Evolutionary conservation across 2,888 invertebrate species (phyloP), one percentile per base, ranked within the genome.

Genomic region (Falcaria lacertinaria): DNA sequence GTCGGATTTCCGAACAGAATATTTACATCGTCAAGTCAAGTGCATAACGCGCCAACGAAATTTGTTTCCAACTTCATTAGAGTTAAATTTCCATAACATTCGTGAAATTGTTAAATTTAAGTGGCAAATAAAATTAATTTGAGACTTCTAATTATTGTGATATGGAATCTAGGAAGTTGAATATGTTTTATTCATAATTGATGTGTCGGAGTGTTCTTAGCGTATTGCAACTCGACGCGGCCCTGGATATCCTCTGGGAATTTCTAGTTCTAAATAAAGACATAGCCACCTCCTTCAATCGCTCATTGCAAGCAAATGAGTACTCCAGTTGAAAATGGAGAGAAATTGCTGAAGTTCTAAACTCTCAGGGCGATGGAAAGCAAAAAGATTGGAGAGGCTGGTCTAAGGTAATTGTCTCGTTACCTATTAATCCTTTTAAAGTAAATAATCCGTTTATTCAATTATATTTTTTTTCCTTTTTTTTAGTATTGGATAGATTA

Each of bases 261-360:
- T 36, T 35, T 37, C 15, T 36, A 33, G 33, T 36, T 33, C 17
- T 33, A 6, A 25, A 42, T 32, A 42, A 16, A 37, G 19, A 36
- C 11, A 42, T 42, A 11, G 36, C 36, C 15, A 33, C n/a, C n/a
- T 35, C 42, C 13, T 33, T n/a, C 15, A 36, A 42, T 33, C 42
- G 36, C 17, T 32, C 36, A 4, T 14, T 36, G 7, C 33, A 37
- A 13, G 35, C 42, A n/a, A 42, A 37, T 14, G 36, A 36, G 6
- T 42, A 42, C 4, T n/a, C 42, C 1, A n/a, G 33, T 19, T 2
- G 15, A 19, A 36, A 42, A 15, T 42, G 42, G 42, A 11, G 0
- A 2, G 19, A 36, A 2, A 34, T 34, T 13, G 13, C 17, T 13
- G 5, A 19, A 36, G 13, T 36, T 11, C 13, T 19, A 2, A 36